Evolutionary conservation across 2,113 vertebrate genomes (phyloP), one percentile per base, ranked within the genome.

Genomic region (Sceloporus undulatus): DNA sequence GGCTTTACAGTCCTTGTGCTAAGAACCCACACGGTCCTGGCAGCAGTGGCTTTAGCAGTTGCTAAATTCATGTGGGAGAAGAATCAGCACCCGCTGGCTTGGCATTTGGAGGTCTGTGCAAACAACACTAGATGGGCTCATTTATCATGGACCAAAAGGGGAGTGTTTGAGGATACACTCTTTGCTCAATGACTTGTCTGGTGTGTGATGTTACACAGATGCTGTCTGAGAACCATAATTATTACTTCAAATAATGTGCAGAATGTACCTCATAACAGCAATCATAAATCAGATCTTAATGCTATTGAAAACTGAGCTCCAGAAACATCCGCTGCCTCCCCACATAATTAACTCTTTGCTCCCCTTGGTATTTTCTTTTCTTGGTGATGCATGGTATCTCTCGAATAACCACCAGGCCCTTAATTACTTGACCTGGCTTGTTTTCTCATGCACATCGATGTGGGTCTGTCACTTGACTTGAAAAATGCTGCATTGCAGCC

Each of bases 231-330:
- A 77, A 54, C 62, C 34, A 38, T 83, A 54, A 88, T 83, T 78
- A 88, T 84, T 83, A 54, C 73, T 78, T 83, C 13, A 56, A 84
- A 54, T 78, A 83, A 84, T 65, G 48, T 5, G 27, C 87, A 83
- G 80, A 74, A 82, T 88, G 73, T 56, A 78, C 59, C 68, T 83
- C 62, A 88, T 88, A 88, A 56, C 16, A 88, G 87, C 38, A 29
- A 74, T 74, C 73, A 87, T 87, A 81, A 87, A 87, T 82, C 86
- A 87, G 70, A 29, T 11, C 62, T 54, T 88, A 82, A 88, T 52
- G 62, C 80, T 59, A 83, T 9, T 82, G 71, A 87, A 76, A 76
- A 82, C 29, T 40, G 56, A 29, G 27, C 56, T 87, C 80, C 29
- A 38, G 76, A 88, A 83, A 83, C 29, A 83, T 40, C 73, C 11